These are phyloP conservation scores for Siphlonurus alternatus DNA, from an alignment of 2,888 invertebrate species.

Conservation along the genomic window DNA sequence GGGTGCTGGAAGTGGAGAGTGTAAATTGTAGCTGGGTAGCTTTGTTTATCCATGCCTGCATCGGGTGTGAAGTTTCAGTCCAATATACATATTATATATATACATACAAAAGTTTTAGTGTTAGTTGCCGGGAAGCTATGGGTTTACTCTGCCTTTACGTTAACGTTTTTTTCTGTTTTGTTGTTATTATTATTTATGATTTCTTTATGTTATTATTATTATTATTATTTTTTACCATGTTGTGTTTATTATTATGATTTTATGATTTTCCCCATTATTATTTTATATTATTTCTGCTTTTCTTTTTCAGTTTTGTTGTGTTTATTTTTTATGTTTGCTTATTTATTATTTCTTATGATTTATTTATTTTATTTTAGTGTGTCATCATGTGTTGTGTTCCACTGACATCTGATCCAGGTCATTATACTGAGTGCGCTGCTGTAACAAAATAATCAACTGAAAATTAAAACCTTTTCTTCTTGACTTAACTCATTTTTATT, in stretches of 20 bases:
- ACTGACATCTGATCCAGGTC: slow-evolving; percentile 10
- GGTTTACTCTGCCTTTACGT: slow-evolving; percentile 1
- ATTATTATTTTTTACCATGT: slow-evolving; percentile 5
- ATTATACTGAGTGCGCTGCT: slow-evolving; percentile 3
- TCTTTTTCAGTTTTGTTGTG: slow-evolving; percentile 13
- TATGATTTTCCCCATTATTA: slow-evolving; percentile 11
- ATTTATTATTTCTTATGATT: slow-evolving; percentile 14
- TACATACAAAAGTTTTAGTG: too few relatives aligned
- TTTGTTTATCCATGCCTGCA: background rate
- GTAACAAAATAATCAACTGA: slow-evolving; percentile 7
- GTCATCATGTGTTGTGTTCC: slow-evolving; percentile 13
- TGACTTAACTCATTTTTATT: background rate
- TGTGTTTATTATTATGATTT: slow-evolving; percentile 10
- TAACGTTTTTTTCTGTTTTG: slow-evolving; percentile 1
- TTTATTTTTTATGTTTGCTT: slow-evolving; percentile 17
- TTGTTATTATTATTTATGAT: slow-evolving; percentile 1
- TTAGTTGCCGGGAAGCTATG: background rate
- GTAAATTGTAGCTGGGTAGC: background rate
- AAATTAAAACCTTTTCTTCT: slow-evolving; percentile 3
- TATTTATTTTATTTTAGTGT: slow-evolving; percentile 10
- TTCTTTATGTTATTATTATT: background rate
- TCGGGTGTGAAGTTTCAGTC: background rate
- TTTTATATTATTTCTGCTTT: slow-evolving; percentile 14
- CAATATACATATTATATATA: too few relatives aligned
- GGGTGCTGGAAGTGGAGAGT: background rate